phyloP scores from a whole-genome alignment of 2,113 vertebrate genomes.

The Orycteropus afer region DNA sequence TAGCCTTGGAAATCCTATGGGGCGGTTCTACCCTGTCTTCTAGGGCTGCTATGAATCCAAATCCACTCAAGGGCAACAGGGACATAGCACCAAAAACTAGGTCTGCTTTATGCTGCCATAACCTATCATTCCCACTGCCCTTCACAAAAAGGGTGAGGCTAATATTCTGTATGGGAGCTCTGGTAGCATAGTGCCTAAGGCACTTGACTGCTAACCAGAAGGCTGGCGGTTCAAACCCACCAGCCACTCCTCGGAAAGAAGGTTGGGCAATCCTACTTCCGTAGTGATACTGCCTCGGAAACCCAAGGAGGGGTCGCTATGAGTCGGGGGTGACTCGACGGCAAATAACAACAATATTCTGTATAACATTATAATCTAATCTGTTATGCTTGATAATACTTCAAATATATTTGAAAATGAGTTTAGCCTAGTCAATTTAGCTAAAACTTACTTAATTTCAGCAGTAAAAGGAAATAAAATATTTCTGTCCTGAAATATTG shows the following conservation, averaged over 20 bases:
- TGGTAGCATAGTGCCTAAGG: too few species aligned
- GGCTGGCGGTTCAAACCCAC: too few species aligned
- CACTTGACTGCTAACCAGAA: too few species aligned
- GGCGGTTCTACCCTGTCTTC: background rate
- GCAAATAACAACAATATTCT: too few species aligned
- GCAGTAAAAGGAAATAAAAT: conserved; percentile 11
- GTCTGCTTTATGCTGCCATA: background rate
- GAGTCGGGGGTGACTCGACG: too few species aligned
- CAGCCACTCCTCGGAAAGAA: too few species aligned
- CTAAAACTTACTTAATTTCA: background rate
- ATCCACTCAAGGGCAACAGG: too few species aligned
- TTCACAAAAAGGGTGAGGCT: background rate
- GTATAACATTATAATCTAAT: background rate
- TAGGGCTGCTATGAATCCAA: background rate
- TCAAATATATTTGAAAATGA: conserved; percentile 22
- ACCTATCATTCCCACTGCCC: background rate
- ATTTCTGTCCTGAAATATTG: background rate
- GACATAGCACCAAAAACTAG: background rate
- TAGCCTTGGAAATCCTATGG: background rate
- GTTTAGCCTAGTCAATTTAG: background rate
- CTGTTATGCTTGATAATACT: background rate
- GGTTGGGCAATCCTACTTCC: too few species aligned
- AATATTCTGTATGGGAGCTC: too few species aligned
- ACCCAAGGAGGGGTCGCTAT: too few species aligned
- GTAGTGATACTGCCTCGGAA: too few species aligned